Conservation (phyloP, 64 coral and sea anemone genomes). For the Trachythela sp. region DNA sequence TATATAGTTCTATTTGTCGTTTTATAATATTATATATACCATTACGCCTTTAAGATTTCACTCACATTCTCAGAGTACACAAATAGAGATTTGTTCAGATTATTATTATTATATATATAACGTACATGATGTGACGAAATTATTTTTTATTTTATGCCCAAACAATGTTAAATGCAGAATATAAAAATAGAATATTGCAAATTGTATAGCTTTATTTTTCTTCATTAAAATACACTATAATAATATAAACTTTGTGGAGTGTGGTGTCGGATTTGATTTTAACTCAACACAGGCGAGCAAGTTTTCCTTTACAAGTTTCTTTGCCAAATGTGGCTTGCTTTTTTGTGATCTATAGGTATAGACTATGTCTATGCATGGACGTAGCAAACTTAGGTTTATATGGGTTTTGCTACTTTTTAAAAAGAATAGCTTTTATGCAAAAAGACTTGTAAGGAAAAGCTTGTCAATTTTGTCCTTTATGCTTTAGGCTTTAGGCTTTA, state of each 20-base stretch:
- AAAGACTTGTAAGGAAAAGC: too few species aligned
- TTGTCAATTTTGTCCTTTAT: too few species aligned
- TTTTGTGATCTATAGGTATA: too few species aligned
- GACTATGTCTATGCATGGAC: too few species aligned
- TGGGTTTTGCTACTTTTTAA: too few species aligned
- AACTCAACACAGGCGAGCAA: too few species aligned
- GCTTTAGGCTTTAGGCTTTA: too few species aligned
- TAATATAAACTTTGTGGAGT: neutral
- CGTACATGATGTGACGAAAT: slow-evolving; percentile 5
- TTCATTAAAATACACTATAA: slow-evolving; percentile 5
- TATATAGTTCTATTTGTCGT: neutral
- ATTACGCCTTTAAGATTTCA: neutral
- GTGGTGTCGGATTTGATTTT: neutral
- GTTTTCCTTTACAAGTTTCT: too few species aligned
- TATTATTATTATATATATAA: neutral
- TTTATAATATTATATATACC: slow-evolving; percentile 17
- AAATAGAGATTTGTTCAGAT: neutral
- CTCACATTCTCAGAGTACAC: neutral
- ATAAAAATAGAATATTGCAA: slow-evolving; percentile 21
- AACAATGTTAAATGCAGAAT: slow-evolving; percentile 35
- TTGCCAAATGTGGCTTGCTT: too few species aligned
- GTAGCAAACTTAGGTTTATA: too few species aligned
- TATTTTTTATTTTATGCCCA: slow-evolving; percentile 21
- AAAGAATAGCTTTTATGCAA: too few species aligned
- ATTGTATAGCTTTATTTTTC: slow-evolving; percentile 33